phyloP scores from a whole-genome alignment of 2,888 invertebrate species.

The Oxytorus armatus region DNA sequence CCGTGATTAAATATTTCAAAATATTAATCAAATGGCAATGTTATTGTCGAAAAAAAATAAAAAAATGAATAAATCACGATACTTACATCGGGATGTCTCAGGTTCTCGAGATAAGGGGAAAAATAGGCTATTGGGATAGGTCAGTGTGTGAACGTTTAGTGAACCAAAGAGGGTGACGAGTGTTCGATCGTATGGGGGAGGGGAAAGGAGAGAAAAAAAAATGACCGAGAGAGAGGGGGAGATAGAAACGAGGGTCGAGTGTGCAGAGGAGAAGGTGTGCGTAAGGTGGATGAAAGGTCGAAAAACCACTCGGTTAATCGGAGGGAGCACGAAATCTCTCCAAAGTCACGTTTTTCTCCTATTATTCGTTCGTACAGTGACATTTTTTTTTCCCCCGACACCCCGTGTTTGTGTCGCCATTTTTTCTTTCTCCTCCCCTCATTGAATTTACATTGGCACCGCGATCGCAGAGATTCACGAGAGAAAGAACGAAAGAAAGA shows the following conservation, averaged over 20 bases:
- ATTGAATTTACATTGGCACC: neutral
- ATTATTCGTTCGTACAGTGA: too few species aligned
- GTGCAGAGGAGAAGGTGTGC: constrained; percentile 40
- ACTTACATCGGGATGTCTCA: neutral
- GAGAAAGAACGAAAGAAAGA: constrained; percentile 7
- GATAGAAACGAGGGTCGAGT: constrained; percentile 9
- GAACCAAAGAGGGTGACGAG: constrained; percentile 42
- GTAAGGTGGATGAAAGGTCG: constrained; percentile 58
- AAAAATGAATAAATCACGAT: constrained; percentile 8
- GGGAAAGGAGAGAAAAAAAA: constrained; percentile 4
- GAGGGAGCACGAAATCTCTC: constrained; percentile 15
- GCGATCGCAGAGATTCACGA: neutral
- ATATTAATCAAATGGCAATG: too few species aligned
- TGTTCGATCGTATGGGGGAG: constrained; percentile 29
- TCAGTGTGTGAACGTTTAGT: constrained; percentile 30
- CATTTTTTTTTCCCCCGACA: neutral
- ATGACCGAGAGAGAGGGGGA: too few species aligned
- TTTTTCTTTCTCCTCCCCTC: constrained; percentile 7
- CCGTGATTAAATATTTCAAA: too few species aligned
- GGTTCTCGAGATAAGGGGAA: neutral
- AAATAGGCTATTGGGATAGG: constrained; percentile 37
- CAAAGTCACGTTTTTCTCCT: neutral
- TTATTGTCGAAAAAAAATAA: neutral
- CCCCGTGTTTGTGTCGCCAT: neutral
- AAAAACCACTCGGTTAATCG: constrained; percentile 39